Evolutionary conservation across 2,888 invertebrate species (phyloP), one percentile per base, ranked within the genome.

Genomic region (Nephrotoma guestfalica): DNA sequence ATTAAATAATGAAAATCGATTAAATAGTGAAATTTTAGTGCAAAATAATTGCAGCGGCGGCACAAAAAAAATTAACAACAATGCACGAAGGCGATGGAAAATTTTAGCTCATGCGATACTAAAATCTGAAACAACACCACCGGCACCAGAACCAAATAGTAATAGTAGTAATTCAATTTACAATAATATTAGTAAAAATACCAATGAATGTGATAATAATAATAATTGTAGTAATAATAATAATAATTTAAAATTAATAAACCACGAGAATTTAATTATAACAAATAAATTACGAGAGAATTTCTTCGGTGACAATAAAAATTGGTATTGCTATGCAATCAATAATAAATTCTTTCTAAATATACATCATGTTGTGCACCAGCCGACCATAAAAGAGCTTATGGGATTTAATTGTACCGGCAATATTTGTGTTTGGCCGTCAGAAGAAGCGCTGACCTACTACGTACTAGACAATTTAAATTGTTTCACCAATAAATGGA

Each of bases 391-490:
- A 18, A 93, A 93, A 89, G 95, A 96, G 89, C 91, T 96, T 85
- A 95, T 95, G 92, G 96, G 96, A n/a, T 96, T 95, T 91, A 96
- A 96, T 89, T 96, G 96, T 89, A 96, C 96, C 0, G 96, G 96
- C 84, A 96, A 96, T 90, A 93, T 96, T 6, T 95, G 95, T 90
- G 94, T 96, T 5, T 96, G 96, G 96, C 95, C 96, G 13, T 96
- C 95, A 0, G 96, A 96, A 91, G 95, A 96, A 90, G 94, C 95
- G 4, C 90, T 96, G 86, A 94, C 95, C 3, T 94, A 95, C 88
- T 95, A 95, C 89, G 92, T 94, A 84, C 92, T 96, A 87, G 93
- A 94, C 88, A 94, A 96, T 90, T 91, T 93, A 86, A 89, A 92
- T n/a, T 90, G 93, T 71, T 96, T 96, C 90, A 91, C 93, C n/a